Conservation (phyloP, 2,797 vertebrate species). For the Florisuga fusca region DNA sequence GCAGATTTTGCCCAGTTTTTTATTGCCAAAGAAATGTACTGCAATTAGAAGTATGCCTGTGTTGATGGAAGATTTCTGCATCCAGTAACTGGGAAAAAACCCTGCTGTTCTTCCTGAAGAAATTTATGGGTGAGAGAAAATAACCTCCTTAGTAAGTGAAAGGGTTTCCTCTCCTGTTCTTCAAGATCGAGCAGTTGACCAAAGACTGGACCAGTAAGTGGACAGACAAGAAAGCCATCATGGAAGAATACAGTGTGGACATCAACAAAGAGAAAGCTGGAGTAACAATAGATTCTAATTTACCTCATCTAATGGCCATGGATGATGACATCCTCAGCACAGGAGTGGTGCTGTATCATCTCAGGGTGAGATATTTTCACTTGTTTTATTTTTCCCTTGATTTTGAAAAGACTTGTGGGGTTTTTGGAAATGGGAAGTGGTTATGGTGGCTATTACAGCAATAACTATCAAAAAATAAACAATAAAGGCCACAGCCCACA, state of each 20-base stretch:
- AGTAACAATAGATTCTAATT: slow-evolving; percentile 89
- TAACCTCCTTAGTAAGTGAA: neutral
- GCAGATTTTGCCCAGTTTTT: neutral
- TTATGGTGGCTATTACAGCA: neutral
- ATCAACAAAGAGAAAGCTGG: slow-evolving; percentile 90
- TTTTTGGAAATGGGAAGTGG: neutral
- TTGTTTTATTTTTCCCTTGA: neutral
- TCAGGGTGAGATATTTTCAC: slow-evolving; percentile 84
- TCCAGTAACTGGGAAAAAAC: neutral
- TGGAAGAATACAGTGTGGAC: slow-evolving; percentile 93
- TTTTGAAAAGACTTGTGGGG: neutral
- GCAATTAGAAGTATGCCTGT: neutral
- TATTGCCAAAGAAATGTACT: neutral
- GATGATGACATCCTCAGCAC: slow-evolving; percentile 95
- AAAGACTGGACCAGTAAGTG: slow-evolving; percentile 94
- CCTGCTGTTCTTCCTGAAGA: neutral
- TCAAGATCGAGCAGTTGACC: slow-evolving; percentile 92
- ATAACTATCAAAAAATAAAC: neutral
- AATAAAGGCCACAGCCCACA: neutral
- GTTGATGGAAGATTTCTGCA: neutral
- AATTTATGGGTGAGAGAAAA: neutral
- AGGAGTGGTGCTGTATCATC: slow-evolving; percentile 92
- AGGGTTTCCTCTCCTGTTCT: neutral
- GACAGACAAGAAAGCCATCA: slow-evolving; percentile 88
- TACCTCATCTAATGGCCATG: slow-evolving; percentile 91